Base-by-base conservation (phyloP, 2,888 invertebrate genomes). In the Apotomis turbidana region DNA sequence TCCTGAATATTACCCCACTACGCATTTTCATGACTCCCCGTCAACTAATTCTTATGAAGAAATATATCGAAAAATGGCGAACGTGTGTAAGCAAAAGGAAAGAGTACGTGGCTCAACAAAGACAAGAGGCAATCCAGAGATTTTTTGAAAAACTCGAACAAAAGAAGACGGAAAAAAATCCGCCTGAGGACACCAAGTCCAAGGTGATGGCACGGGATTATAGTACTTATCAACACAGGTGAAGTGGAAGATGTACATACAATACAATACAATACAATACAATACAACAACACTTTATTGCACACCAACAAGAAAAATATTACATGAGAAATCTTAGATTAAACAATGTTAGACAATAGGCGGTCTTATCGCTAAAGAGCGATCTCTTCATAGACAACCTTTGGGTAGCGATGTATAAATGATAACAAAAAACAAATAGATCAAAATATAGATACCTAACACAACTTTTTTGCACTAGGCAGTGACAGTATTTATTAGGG, bases 191-290 rank as follows among this genome's bases (percentile, higher is more conserved):
- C 61, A 83, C 84, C 66, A 90, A 87, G 78, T 82, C 88, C 0
- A 89, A 88, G 76, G 69, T 79, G 44, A 74, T 84, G 38, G 85
- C 83, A 38, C 84, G 80, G 55, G 93, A 93, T 81, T 91, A 87
- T 71, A 88, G 83, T 38, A 89, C 88, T 13, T 93, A 93, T 77
- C 90, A 92, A 77, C 91, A 92, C 71, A 88, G 91, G 93, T 91
- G 83, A 67, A 74, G 73, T 13, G 13, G 36, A 55, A 36, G 15
- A 9, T 44, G 55, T 15, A 15, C 1, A 15, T n/a, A n/a, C n/a
- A n/a, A n/a, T n/a, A n/a, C n/a, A n/a, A n/a, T n/a, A n/a, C n/a
- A n/a, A n/a, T n/a, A n/a, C n/a, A n/a, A n/a, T n/a, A n/a, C n/a
- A n/a, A n/a, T n/a, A n/a, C n/a, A n/a, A n/a, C n/a, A n/a, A n/a